A percentile compares a stretch with the other conserved stretches of the same genome.
Conservation (phyloP, 2,888 invertebrate genomes). For the Aleiodes alternator region DNA sequence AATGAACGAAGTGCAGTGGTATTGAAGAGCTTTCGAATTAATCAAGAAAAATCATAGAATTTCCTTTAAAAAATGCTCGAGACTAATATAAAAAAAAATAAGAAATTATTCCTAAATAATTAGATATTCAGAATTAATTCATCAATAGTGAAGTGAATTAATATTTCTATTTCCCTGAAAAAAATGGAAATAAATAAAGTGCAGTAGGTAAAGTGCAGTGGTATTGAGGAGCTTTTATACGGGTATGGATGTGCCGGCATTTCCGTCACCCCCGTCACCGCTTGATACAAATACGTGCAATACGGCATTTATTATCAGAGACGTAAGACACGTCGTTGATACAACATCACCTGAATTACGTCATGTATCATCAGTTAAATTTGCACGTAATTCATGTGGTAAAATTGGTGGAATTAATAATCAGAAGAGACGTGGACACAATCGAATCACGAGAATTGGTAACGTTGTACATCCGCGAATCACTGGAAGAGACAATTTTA, state of each 20-base stretch:
- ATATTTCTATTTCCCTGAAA: no score
- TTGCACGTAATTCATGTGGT: conserved; percentile 37
- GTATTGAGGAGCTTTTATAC: conserved; percentile 6
- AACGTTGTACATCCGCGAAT: conserved; percentile 62
- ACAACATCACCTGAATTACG: conserved; percentile 41
- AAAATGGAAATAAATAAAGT: conserved; percentile 11
- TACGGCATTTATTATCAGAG: conserved; percentile 40
- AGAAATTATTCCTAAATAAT: no score
- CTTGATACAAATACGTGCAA: conserved; percentile 52
- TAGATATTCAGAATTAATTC: no score
- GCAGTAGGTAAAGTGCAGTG: conserved; percentile 23
- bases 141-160: no score
- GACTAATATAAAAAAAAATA: no score
- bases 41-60: no score
- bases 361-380: conserved; percentile 51
- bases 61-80: no score
- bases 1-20: conserved; percentile 8
- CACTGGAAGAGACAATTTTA: conserved; percentile 41
- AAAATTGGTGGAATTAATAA: conserved; percentile 45
- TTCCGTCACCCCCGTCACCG: conserved; percentile 69
- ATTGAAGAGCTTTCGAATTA: neutral
- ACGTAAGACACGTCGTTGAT: conserved; percentile 38
- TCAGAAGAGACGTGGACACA: conserved; percentile 52
- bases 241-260: conserved; percentile 69
- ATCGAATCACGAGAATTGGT: conserved; percentile 49